Percentiles rank a stretch among this genome's conserved stretches.
phyloP scores from a whole-genome alignment of 2,888 invertebrate genomes.

The Cheilosia vernalis region DNA sequence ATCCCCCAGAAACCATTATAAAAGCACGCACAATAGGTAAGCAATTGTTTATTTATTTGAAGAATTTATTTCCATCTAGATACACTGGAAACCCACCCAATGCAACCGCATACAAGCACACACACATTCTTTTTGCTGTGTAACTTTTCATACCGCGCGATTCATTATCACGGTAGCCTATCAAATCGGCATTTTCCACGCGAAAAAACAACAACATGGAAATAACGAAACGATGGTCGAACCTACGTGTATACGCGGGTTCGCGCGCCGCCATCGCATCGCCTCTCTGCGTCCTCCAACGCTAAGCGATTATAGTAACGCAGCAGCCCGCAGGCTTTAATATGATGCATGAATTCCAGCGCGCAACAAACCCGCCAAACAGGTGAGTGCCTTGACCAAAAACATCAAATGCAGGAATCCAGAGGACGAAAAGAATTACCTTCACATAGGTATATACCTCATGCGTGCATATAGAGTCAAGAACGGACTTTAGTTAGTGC shows the following conservation, averaged over 20 bases:
- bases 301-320: slow-evolving; percentile 59
- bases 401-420: slow-evolving; percentile 58
- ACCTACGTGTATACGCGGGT: slow-evolving; percentile 16
- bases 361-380: slow-evolving; percentile 65
- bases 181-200: slow-evolving; percentile 74
- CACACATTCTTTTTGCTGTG: slow-evolving; percentile 34
- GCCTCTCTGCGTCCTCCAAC: slow-evolving; percentile 16
- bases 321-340: slow-evolving; percentile 59
- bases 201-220: slow-evolving; percentile 31
- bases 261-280: slow-evolving; percentile 33
- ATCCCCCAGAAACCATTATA: slow-evolving; percentile 6
- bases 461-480: slow-evolving; percentile 42
- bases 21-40: slow-evolving; percentile 21
- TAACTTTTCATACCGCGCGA: slow-evolving; percentile 60
- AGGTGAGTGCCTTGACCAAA: slow-evolving; percentile 67
- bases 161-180: slow-evolving; percentile 74
- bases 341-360: slow-evolving; percentile 74
- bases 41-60: slow-evolving; percentile 63
- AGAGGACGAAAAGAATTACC: slow-evolving; percentile 45
- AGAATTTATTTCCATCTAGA: slow-evolving; percentile 68
- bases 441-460: slow-evolving; percentile 53
- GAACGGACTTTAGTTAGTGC: slow-evolving; percentile 40
- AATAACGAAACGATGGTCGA: slow-evolving; percentile 43
- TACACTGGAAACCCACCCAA: slow-evolving; percentile 27
- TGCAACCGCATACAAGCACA: slow-evolving; percentile 14